Evolutionary conservation across 2,113 vertebrate species (phyloP).

Genomic region (Cygnus atratus): DNA sequence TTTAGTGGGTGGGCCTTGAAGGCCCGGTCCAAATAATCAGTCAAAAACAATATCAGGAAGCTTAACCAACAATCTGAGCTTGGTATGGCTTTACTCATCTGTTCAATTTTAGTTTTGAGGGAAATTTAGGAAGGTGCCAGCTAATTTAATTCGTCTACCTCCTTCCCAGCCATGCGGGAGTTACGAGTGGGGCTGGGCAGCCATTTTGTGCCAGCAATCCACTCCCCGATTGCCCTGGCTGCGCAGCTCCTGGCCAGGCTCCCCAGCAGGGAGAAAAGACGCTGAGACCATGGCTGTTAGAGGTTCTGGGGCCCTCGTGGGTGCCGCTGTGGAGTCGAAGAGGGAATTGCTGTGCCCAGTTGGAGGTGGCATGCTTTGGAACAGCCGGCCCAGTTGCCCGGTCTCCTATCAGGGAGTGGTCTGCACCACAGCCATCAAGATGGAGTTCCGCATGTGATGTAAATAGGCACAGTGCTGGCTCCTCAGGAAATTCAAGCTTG

Average conservation of each 20-base stretch:
- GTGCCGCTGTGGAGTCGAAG: background rate
- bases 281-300: background rate
- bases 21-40: conserved; percentile 48
- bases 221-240: background rate
- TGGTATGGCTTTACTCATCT: conserved; percentile 10
- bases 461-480: background rate
- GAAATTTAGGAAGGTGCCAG: background rate
- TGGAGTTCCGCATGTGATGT: background rate
- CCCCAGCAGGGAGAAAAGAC: background rate
- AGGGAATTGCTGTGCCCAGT: accelerated
- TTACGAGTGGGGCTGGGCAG: background rate
- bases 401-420: background rate
- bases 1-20: conserved; percentile 13
- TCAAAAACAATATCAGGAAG: conserved; percentile 57
- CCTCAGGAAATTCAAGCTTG: conserved; percentile 2
- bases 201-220: background rate
- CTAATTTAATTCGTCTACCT: background rate
- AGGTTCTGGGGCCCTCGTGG: background rate
- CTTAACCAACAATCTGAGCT: background rate
- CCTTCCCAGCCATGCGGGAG: background rate
- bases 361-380: accelerated
- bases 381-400: accelerated
- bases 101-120: background rate
- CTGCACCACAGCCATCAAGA: background rate
- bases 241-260: background rate